Evolutionary conservation across 2,888 invertebrate species (phyloP), one percentile per base, ranked within the genome.

Genomic region (Sipha maydis): DNA sequence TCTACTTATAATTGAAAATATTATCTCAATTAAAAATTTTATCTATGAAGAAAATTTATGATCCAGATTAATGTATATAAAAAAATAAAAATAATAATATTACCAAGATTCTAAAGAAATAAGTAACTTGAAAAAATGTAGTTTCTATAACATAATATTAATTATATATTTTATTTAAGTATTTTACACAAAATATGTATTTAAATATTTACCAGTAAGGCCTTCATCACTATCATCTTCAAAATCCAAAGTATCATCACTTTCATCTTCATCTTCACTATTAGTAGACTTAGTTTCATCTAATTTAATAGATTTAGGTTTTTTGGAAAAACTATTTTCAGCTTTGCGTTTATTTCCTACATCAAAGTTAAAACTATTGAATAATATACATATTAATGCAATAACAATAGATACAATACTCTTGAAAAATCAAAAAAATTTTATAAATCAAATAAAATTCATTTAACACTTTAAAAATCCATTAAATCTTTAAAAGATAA

Each of bases 191-290:
- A 8, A 41, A 41, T 3, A 41, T 56, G 9, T 61, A 21, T 5
- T 61, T 31, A 76, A 79, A 56, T 89, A 28, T 90, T 89, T 25
- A 69, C 25, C 67, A 25, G 48, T 48, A 48, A 78, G 25, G 14
- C 77, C 77, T 61, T 90, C 93, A 54, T 93, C 93, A 61, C 93
- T 93, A 38, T 92, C 91, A 9, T 92, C 92, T 56, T 93, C 93
- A 69, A 93, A 93, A 34, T 92, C 92, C 86, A 93, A 93, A 28
- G 91, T 91, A 17, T 91, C 91, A 7, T 91, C 90, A 11, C 91
- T 90, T 71, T 90, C 90, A 75, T 91, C 91, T n/a, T 90, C 90
- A 75, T 91, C 91, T 25, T 91, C 90, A 9, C 93, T 93, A 0
- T 92, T 92, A 41, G 90, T 89, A 86, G 48, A 56, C 1, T 34